phyloP scores from a whole-genome alignment of 2,888 invertebrate genomes.

The Euzetes globulus region DNA sequence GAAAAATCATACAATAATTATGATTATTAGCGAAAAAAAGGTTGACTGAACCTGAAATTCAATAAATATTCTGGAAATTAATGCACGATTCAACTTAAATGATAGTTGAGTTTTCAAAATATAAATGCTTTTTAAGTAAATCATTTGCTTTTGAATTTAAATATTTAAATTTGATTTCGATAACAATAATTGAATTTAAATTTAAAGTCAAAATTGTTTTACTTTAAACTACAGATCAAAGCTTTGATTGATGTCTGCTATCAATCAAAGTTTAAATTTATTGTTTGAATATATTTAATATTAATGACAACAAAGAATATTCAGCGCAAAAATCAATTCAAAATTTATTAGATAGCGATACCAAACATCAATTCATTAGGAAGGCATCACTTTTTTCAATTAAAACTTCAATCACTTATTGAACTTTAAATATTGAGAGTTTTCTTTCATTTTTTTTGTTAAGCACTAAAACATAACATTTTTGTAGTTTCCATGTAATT shows the following conservation, averaged over 20 bases:
- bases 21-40: too few relatives aligned
- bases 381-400: neutral
- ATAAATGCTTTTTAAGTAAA: too few relatives aligned
- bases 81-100: neutral
- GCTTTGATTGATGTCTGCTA: neutral
- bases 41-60: too few relatives aligned
- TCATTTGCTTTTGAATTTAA: too few relatives aligned
- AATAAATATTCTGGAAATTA: too few relatives aligned
- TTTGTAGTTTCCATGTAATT: neutral
- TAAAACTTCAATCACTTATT: neutral
- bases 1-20: neutral
- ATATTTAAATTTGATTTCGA: neutral
- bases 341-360: too few relatives aligned
- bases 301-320: neutral
- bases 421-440: too few relatives aligned
- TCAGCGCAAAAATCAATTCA: neutral
- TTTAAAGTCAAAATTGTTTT: neutral
- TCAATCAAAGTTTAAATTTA: neutral
- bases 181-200: neutral
- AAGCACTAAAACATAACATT: neutral
- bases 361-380: neutral
- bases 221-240: neutral
- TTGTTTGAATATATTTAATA: neutral
- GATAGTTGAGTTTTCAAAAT: neutral
- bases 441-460: neutral